phyloP scores from a whole-genome alignment of 2,888 invertebrate species.

The Drosophila neonasuta region DNA sequence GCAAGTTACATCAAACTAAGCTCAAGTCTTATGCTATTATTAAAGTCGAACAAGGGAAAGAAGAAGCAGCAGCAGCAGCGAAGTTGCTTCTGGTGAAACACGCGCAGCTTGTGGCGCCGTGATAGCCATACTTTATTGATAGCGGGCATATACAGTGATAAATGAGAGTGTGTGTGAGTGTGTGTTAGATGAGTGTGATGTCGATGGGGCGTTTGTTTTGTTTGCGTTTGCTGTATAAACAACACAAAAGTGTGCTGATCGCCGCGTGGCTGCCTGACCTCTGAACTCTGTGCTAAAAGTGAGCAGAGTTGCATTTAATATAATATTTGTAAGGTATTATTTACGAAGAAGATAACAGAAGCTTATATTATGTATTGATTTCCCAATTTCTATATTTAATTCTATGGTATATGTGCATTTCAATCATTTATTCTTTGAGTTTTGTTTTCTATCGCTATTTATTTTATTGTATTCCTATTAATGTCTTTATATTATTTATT shows the following conservation, averaged over 20 bases:
- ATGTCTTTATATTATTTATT: too few relatives aligned
- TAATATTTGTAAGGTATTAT: neutral
- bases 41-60: neutral
- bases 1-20: neutral
- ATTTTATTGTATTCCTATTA: too few relatives aligned
- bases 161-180: neutral
- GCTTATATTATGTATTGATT: too few relatives aligned
- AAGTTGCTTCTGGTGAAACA: too few relatives aligned
- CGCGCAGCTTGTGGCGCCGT: neutral
- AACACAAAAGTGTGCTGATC: slow-evolving; percentile 1
- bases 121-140: neutral
- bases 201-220: neutral
- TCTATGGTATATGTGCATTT: too few relatives aligned
- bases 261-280: neutral
- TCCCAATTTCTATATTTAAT: too few relatives aligned
- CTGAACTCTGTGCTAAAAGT: neutral
- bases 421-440: too few relatives aligned
- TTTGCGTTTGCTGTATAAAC: slow-evolving; percentile 1
- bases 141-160: neutral
- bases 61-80: neutral
- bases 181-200: slow-evolving; percentile 1
- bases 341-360: neutral
- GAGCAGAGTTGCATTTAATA: neutral
- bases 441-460: too few relatives aligned
- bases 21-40: neutral